phyloP scores from a whole-genome alignment of 2,888 invertebrate genomes.

The Macrosiphum euphorbiae region DNA sequence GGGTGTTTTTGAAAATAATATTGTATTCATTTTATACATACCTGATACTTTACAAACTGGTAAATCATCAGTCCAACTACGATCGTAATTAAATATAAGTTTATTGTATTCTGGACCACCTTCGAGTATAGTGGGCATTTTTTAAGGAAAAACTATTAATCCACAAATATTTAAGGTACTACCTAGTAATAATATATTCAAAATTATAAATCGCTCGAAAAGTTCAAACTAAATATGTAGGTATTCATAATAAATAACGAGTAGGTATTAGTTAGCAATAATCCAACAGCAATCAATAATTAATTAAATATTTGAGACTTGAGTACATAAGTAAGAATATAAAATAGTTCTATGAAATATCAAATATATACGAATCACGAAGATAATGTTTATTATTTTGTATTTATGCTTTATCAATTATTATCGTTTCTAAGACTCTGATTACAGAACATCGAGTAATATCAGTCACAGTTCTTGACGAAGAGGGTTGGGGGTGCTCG shows the following conservation, averaged over 20 bases:
- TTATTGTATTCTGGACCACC: constrained; percentile 43
- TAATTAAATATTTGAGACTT: neutral
- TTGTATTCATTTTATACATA: constrained; percentile 66
- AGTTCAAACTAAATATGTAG: neutral
- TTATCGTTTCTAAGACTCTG: neutral
- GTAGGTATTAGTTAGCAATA: too few relatives aligned
- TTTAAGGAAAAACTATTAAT: neutral
- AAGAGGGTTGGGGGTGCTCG: too few relatives aligned
- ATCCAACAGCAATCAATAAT: neutral
- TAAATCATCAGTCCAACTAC: constrained; percentile 87
- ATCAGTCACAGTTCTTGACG: too few relatives aligned
- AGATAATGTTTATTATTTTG: neutral
- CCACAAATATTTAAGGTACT: neutral
- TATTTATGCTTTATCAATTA: neutral
- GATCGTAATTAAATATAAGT: constrained; percentile 69
- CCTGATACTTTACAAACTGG: constrained; percentile 87
- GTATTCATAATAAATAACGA: neutral
- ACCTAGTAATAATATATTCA: neutral
- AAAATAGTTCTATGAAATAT: too few relatives aligned
- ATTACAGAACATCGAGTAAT: too few relatives aligned
- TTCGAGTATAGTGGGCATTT: constrained; percentile 62
- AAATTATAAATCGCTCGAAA: neutral
- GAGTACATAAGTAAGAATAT: neutral
- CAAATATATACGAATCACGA: neutral
- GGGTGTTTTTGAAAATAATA: constrained; percentile 2